A percentile compares a stretch with the other conserved stretches of the same genome.
Conservation (phyloP, 2,888 invertebrate species). For the Plebejus anna region DNA sequence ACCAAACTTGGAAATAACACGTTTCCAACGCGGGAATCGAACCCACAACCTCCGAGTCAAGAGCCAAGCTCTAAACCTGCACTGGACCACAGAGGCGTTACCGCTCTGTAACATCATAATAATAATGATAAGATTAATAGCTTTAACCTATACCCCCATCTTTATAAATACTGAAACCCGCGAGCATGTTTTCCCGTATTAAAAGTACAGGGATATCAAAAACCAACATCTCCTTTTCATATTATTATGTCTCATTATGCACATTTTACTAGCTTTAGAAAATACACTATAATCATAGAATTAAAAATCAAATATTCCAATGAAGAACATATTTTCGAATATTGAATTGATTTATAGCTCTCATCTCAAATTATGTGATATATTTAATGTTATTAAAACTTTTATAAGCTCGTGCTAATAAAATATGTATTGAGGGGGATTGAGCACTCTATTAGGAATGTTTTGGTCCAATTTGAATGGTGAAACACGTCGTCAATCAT, state of each 20-base stretch:
- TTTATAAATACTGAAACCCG: not conserved
- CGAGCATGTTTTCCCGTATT: not conserved
- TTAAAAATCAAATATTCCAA: not conserved
- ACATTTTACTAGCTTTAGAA: not conserved
- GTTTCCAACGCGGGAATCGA: no score
- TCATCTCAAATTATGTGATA: not conserved
- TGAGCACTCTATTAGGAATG: not conserved
- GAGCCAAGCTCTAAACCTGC: no score
- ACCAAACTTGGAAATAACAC: no score
- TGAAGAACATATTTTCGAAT: not conserved
- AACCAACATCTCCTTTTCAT: not conserved
- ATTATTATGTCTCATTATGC: not conserved
- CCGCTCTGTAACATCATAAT: not conserved
- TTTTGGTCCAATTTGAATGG: conserved; percentile 24
- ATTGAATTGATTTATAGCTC: not conserved
- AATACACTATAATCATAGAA: no score
- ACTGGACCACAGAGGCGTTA: no score
- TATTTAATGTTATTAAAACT: not conserved
- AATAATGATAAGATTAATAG: not conserved
- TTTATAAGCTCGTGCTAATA: not conserved
- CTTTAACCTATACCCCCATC: not conserved
- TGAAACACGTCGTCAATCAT: conserved; percentile 26
- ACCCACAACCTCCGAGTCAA: no score
- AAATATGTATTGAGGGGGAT: not conserved
- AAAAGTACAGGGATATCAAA: not conserved